phyloP scores from a whole-genome alignment of 2,797 vertebrate species.

The Limnodromus scolopaceus region DNA sequence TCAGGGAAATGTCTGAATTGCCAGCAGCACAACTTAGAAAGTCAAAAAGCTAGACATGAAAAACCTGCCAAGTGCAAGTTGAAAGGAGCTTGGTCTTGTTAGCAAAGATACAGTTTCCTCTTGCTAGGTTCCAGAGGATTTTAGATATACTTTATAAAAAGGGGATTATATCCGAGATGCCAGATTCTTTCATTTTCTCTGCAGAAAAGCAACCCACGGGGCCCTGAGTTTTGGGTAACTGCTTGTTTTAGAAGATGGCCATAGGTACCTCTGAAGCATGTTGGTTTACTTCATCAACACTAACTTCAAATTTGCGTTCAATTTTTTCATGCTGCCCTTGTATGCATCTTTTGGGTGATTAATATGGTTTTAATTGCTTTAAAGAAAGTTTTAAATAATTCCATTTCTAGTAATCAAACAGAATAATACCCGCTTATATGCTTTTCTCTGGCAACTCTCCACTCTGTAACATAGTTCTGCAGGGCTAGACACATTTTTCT shows the following conservation, averaged over 20 bases:
- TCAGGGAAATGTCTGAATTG: neutral
- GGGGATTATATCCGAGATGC: neutral
- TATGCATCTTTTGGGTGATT: neutral
- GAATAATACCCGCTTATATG: neutral
- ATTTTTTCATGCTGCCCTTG: neutral
- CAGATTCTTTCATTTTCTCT: neutral
- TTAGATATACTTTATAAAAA: neutral
- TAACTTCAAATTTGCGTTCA: neutral
- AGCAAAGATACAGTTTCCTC: neutral
- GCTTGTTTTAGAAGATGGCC: neutral
- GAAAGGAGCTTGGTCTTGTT: neutral
- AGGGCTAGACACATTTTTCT: neutral
- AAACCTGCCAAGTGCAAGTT: neutral
- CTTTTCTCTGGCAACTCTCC: neutral
- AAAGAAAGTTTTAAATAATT: neutral
- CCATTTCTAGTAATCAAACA: neutral
- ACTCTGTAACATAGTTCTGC: neutral
- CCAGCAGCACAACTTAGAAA: neutral
- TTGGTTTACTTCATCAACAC: neutral
- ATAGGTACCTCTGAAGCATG: neutral
- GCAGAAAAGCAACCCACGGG: fast-evolving
- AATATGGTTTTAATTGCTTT: neutral
- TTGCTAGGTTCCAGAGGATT: neutral
- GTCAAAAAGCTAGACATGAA: neutral
- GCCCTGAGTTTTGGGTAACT: neutral